phyloP scores from a whole-genome alignment of 1,140 invertebrate species.

The Drosophila sucinea region DNA sequence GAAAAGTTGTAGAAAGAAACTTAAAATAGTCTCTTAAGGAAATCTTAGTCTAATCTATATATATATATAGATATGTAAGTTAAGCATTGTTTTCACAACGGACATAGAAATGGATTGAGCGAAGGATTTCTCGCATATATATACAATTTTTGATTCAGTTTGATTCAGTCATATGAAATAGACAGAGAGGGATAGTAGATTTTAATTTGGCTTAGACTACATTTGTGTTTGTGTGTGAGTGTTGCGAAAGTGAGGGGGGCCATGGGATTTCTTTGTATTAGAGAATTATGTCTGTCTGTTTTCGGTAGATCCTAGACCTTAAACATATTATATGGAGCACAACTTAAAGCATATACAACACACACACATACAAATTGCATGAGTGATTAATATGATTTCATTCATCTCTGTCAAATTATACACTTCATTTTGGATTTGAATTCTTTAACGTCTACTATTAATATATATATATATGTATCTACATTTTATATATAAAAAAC shows the following conservation, averaged over 20 bases:
- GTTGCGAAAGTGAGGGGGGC: not conserved
- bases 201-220: not conserved
- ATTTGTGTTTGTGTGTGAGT: not conserved
- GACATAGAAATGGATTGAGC: too few relatives aligned
- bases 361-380: not conserved
- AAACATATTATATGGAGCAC: constrained; percentile 56
- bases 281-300: not conserved
- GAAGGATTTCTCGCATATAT: too few relatives aligned
- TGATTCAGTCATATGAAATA: too few relatives aligned
- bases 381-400: not conserved
- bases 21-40: too few relatives aligned
- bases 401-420: not conserved
- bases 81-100: too few relatives aligned
- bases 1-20: too few relatives aligned
- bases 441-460: not conserved
- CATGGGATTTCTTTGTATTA: not conserved
- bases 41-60: too few relatives aligned
- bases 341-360: constrained; percentile 52
- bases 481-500: not conserved
- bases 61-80: too few relatives aligned
- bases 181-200: not conserved
- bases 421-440: not conserved
- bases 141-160: too few relatives aligned
- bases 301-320: constrained; percentile 9
- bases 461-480: not conserved